Base-by-base conservation (phyloP, 2,113 vertebrate species). In the Chaetodon auriga region DNA sequence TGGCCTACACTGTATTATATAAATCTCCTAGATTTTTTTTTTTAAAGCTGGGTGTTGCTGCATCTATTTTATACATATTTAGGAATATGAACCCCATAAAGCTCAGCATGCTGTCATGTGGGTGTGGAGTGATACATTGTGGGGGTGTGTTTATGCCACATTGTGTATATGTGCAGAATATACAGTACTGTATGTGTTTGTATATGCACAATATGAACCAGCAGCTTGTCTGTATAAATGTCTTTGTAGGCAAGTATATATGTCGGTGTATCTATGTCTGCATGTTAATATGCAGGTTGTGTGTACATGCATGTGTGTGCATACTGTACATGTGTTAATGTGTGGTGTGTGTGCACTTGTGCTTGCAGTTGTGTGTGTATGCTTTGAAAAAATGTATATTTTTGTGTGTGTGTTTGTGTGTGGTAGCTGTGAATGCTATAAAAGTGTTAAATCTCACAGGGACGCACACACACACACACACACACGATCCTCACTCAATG, bases 81-180 rank as follows among this genome's bases (percentile, higher is more conserved):
- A 58, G 13, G 5, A 30, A 25, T 14, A 30, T 36, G 16, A 60
- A 60, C 25, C 15, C 3, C n/a, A 72, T 16, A 11, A 16, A 46
- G n/a, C 41, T 7, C 41, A 43, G 41, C 30, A 30, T n/a, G 21
- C 25, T 63, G 1, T 57, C 43, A 23, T 25, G 65, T 70, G 60
- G 35, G 60, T 57, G 48, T 36, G 64, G n/a, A 55, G 63, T 62
- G 49, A 57, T n/a, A 25, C 23, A 15, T 45, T 55, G 55, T 43
- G 70, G 45, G 82, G 41, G 63, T 7, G 57, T 49, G 43, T 80
- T 58, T 43, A 0, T 73, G 54, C 21, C 60, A 58, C 25, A 45
- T 64, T 70, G 15, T 74, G 49, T 55, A 35, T 46, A 21, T 76
- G n/a, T 35, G 36, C n/a, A 46, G 0, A 35, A 63, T 41, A 23